Base-by-base conservation (phyloP, 2,113 vertebrate genomes). In the Xerus inauris region DNA sequence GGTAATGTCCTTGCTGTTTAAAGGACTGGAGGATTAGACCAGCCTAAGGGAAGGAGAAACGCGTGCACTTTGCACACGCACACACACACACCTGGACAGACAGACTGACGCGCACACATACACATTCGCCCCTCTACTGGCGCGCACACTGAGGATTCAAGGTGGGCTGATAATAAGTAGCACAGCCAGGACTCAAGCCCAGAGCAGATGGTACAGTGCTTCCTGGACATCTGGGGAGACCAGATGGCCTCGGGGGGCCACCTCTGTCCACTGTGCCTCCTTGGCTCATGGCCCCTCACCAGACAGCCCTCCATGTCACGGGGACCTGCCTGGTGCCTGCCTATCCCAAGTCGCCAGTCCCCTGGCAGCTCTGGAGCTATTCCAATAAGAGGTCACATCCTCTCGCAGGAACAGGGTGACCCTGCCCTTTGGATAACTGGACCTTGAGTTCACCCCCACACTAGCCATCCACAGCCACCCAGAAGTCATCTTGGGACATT, bases 141-240 rank as follows among this genome's bases (percentile, higher is more conserved):
- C 5, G 35, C 62, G 65, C 45, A 16, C 8, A 62, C 0, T 2
- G 30, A 89, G 69, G n/a, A 38, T 5, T 5, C 38, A 88, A 88
- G 5, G 30, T 6, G 7, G 87, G 22, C 13, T 7, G 38, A 38
- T 45, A 6, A 22, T 0, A 4, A 24, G 38, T 0, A 76, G 38
- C 24, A 45, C 17, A 54, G 88, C n/a, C 49, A 75, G 32, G 62
- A 47, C 16, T 75, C 77, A 64, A 77, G 54, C 49, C 40, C 19
- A 30, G 42, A 67, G 0, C 32, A 0, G 49, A 35, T 0, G 5
- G 75, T 2, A n/a, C n/a, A n/a, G n/a, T 7, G 65, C 13, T 64
- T 35, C 11, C 45, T 2, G 28, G 28, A 57, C 49, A 45, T 2
- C 38, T 35, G 8, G 42, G 72, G 75, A 40, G 54, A 62, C 57